Evolutionary conservation across 1,140 invertebrate species (phyloP), one percentile per base, ranked within the genome.

Genomic region (Eurosta solidaginis): DNA sequence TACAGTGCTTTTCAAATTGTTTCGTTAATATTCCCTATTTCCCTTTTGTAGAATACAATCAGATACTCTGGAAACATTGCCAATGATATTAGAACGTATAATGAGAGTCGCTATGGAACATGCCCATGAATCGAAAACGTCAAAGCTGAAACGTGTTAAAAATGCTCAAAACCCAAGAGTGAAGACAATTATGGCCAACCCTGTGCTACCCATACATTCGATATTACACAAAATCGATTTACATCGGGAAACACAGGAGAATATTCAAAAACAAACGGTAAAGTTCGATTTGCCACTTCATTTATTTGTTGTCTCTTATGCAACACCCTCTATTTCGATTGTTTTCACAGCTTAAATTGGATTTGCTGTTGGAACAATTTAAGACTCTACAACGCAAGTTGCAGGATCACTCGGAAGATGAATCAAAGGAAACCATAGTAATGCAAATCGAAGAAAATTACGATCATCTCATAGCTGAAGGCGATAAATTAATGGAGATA

Each of bases 401-500:
- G 2, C 84, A 86, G 76, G 83, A 85, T 47, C 85, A 87, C 49
- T 80, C 82, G 29, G 86, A 87, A 54, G 82, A 83, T 50, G 86
- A 87, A 6, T 84, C 86, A 20, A 86, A 85, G 63, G 86, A 87
- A 74, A 74, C 83, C 2, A 78, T 87, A 40, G 83, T 84, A 36
- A 85, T 87, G 84, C 82, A 87, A 82, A 86, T 87, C 22, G 86
- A 87, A 77, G 81, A 84, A 42, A 87, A 86, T 78, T 87, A 87
- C 22, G 85, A 87, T 82, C 83, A 87, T 42, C 76, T 87, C 22
- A 85, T 87, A 79, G 59, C 83, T 27, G 85, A 87, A 63, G 85
- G 85, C 0, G 85, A 87, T 77, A 87, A 87, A 33, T 49, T 87
- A 54, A 82, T 87, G 40, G 84, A 85, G 54, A 84, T 87, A 82